Evolutionary conservation across 2,113 vertebrate genomes (phyloP), one percentile per base, ranked within the genome.

Genomic region (Ibidorhyncha struthersii): DNA sequence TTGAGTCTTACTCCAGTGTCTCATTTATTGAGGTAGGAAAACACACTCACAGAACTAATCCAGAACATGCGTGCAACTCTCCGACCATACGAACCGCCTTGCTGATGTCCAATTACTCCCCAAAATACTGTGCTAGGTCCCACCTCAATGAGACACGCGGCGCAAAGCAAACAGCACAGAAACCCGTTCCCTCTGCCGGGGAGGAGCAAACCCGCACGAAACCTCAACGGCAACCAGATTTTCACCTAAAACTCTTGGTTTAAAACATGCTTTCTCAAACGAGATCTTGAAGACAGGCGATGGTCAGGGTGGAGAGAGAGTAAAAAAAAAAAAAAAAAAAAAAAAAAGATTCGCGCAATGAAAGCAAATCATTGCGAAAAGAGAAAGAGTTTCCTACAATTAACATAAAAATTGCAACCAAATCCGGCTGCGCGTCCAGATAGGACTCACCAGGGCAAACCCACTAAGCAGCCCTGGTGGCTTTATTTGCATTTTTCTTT

Each of bases 121-220:
- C 13, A 25, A 32, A 69, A 19, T 3, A 7, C 11, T 16, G 1
- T 1, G 25, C 10, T 9, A 29, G n/a, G 34, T 30, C 27, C 49
- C 50, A 21, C 4, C 2, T 2, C 38, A 8, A 23, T 1, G 20
- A 26, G n/a, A 25, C 3, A 2, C 7, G 14, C 4, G 2, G 29
- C n/a, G 16, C 25, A 25, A 25, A 63, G 66, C 40, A 25, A 63
- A 27, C 11, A 2, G 11, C 63, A 36, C 36, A 5, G 3, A 23
- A 29, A 69, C 1, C 47, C 19, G 3, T 5, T 6, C 52, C 69
- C 14, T 50, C 50, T 22, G 43, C 25, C 6, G 23, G 45, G 43
- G 7, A 25, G 45, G 34, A 41, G 50, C 43, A 50, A 72, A 58
- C 21, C 6, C 11, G 9, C 14, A 9, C 27, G 29, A 38, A 36